Conservation (phyloP, 1,140 invertebrate genomes). For the Macrosteles quadrilineatus region DNA sequence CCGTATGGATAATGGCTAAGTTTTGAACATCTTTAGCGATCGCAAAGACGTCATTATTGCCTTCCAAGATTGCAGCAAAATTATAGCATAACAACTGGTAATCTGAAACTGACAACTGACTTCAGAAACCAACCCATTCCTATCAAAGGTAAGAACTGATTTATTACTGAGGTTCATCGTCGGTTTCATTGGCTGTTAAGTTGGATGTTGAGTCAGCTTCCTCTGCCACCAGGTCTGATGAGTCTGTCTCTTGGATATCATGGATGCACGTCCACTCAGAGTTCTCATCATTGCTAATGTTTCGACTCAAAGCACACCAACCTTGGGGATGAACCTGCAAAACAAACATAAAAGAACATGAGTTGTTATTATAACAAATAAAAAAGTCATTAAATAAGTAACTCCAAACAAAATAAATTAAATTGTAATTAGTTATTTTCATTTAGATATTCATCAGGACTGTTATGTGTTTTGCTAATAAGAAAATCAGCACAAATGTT, state of each 20-base stretch:
- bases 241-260: conserved; percentile 77
- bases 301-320: conserved; percentile 85
- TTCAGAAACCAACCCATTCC: too few relatives aligned
- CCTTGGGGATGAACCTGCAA: conserved; percentile 83
- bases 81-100: too few relatives aligned
- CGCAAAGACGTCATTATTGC: too few relatives aligned
- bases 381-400: neutral
- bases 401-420: neutral
- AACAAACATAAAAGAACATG: too few relatives aligned
- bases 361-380: neutral
- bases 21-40: too few relatives aligned
- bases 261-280: conserved; percentile 94
- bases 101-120: too few relatives aligned
- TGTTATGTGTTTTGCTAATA: neutral
- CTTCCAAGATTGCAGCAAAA: too few relatives aligned
- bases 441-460: neutral
- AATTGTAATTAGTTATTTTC: neutral
- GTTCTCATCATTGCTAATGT: conserved; percentile 80
- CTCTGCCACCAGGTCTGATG: neutral
- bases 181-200: neutral
- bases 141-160: too few relatives aligned
- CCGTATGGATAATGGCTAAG: too few relatives aligned
- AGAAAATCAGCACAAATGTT: neutral
- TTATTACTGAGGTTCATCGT: neutral
- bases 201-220: conserved; percentile 20